Evolutionary conservation across 2,888 invertebrate genomes (phyloP).

Genomic region (Lacanobia wlatinum): DNA sequence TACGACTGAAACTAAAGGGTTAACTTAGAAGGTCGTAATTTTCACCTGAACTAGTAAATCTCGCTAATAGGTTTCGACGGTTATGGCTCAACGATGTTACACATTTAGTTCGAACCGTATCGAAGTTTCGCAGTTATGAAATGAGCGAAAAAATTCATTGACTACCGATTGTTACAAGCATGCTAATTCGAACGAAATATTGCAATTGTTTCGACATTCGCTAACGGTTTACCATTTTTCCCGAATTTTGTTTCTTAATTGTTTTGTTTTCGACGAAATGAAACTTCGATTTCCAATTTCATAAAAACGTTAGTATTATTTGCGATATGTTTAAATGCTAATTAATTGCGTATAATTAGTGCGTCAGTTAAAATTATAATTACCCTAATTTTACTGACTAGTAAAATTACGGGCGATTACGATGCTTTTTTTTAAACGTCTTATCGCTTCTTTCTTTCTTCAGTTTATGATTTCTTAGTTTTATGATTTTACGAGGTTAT

Average conservation of each 20-base stretch:
- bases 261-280: neutral
- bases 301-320: neutral
- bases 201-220: conserved; percentile 76
- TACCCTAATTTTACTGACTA: neutral
- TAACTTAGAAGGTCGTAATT: conserved; percentile 29
- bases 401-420: neutral
- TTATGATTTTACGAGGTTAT: neutral
- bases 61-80: conserved; percentile 79
- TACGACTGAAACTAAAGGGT: conserved; percentile 19
- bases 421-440: neutral
- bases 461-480: neutral
- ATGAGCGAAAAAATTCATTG: conserved; percentile 81
- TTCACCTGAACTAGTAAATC: conserved; percentile 55
- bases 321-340: neutral
- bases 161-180: conserved; percentile 79
- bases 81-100: conserved; percentile 85
- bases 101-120: conserved; percentile 86
- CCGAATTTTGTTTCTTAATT: conserved; percentile 26
- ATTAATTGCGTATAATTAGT: conserved; percentile 2
- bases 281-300: neutral
- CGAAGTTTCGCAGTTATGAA: conserved; percentile 83
- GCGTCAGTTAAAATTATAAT: neutral
- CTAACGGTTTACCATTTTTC: conserved; percentile 61
- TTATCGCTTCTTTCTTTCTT: no score
- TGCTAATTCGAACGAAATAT: conserved; percentile 81